These are phyloP conservation scores for Agonopterix heracliana DNA, from an alignment of 2,888 invertebrate species.

Conservation along the genomic window DNA sequence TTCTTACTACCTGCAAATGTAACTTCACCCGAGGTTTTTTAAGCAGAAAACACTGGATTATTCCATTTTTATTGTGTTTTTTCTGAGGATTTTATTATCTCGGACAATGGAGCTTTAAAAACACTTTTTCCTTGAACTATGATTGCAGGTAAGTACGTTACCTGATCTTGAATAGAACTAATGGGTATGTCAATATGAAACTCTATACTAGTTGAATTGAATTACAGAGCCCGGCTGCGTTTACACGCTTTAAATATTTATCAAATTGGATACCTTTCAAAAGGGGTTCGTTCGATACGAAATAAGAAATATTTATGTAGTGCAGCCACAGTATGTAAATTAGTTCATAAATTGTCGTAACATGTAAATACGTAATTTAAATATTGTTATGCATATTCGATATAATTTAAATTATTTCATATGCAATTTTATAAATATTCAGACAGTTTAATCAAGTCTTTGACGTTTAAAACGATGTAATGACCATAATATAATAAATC, in stretches of 20 bases:
- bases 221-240: conserved; percentile 47
- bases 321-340: neutral
- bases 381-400: neutral
- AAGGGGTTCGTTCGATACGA: conserved; percentile 23
- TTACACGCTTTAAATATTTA: conserved; percentile 62
- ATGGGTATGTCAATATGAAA: conserved; percentile 72
- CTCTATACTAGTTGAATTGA: conserved; percentile 52
- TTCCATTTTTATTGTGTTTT: neutral
- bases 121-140: neutral
- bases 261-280: conserved; percentile 43
- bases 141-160: conserved; percentile 37
- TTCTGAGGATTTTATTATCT: neutral
- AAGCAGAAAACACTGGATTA: neutral
- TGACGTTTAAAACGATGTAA: neutral
- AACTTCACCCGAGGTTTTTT: neutral
- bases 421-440: conserved; percentile 1
- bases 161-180: conserved; percentile 27
- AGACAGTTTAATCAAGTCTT: conserved; percentile 9
- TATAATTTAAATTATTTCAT: neutral
- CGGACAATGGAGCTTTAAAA: neutral
- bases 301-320: conserved; percentile 11
- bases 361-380: neutral
- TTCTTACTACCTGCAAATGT: no score
- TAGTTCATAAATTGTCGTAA: neutral
- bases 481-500: no score